Evolutionary conservation across 2,113 vertebrate species (phyloP).

Genomic region (Ptilonorhynchus violaceus): DNA sequence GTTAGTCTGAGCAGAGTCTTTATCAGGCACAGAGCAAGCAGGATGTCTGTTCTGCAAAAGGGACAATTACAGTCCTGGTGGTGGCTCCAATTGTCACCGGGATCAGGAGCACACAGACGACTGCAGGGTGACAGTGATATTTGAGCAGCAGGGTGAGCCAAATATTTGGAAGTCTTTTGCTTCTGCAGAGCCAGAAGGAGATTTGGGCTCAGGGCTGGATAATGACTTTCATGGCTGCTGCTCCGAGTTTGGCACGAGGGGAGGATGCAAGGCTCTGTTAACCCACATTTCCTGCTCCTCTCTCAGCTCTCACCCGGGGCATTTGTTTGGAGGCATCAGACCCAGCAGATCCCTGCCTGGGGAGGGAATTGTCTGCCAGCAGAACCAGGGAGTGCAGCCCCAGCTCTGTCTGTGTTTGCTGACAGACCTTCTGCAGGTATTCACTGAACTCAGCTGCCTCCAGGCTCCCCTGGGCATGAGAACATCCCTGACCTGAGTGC

Average conservation of each 20-base stretch:
- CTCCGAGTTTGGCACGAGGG: background rate
- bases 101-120: background rate
- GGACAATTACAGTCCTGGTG: background rate
- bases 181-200: background rate
- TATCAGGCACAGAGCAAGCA: conserved; percentile 2
- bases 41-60: background rate
- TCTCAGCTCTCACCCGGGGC: background rate
- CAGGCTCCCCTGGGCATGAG: background rate
- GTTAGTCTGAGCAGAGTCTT: background rate
- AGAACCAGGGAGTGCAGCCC: background rate
- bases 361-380: background rate
- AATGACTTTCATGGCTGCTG: background rate
- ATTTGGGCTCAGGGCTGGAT: background rate
- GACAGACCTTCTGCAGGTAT: background rate
- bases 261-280: conserved; percentile 26
- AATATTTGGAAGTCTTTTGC: background rate
- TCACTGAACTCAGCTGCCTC: background rate
- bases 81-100: background rate
- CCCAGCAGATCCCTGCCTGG: background rate
- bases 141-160: background rate
- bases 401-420: background rate
- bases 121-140: background rate
- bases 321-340: background rate
- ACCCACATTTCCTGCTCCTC: background rate
- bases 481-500: background rate